These are phyloP conservation scores for Magallana nippona DNA, from an alignment of 2,888 invertebrate genomes.

Conservation along the genomic window DNA sequence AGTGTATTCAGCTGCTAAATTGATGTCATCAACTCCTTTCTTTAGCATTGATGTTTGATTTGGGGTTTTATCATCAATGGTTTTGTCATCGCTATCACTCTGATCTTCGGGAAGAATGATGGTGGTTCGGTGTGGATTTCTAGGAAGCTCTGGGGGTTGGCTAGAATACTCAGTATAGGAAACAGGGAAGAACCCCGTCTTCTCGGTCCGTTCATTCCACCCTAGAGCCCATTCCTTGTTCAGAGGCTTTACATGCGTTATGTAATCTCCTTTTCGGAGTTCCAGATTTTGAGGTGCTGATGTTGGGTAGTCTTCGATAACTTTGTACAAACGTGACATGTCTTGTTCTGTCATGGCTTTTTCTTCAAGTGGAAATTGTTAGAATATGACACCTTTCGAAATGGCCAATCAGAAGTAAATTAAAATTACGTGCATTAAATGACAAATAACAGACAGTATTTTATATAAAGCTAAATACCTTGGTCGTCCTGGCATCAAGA, in stretches of 20 bases:
- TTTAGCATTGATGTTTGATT: too few species aligned
- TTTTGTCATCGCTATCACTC: not conserved
- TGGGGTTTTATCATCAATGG: not conserved
- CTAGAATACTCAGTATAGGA: not conserved
- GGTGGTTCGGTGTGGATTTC: not conserved
- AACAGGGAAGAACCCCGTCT: slow-evolving; percentile 53
- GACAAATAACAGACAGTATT: too few species aligned
- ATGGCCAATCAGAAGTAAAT: too few species aligned
- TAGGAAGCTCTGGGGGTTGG: not conserved
- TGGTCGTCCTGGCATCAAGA: too few species aligned
- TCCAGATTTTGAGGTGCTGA: not conserved
- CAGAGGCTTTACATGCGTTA: slow-evolving; percentile 50
- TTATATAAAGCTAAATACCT: too few species aligned
- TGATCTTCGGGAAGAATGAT: not conserved
- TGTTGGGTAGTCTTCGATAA: not conserved
- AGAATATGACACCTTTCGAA: too few species aligned
- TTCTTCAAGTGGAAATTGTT: not conserved
- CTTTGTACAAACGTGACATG: not conserved
- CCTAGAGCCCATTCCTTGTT: slow-evolving; percentile 54
- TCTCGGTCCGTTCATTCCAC: slow-evolving; percentile 46
- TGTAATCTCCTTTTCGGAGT: slow-evolving; percentile 44
- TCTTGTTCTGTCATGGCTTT: not conserved
- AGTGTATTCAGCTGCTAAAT: too few species aligned
- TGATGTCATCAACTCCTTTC: too few species aligned
- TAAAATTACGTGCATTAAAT: too few species aligned